Evolutionary conservation across 92 coral and sea anemone genomes (phyloP).

Genomic region (Siderastrea siderea): DNA sequence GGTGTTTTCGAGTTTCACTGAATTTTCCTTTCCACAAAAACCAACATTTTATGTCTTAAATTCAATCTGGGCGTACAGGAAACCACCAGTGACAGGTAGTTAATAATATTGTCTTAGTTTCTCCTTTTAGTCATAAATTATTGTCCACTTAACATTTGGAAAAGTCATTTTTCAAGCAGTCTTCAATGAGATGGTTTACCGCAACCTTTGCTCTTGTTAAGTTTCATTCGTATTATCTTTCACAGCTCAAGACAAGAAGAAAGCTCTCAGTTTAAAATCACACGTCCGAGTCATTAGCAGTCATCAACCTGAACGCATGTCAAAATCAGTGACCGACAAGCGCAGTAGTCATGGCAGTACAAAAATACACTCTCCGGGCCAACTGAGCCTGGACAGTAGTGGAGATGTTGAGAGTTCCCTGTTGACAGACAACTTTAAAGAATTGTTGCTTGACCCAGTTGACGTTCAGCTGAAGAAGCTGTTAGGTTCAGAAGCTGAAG

Average conservation of each 20-base stretch:
- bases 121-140: too few relatives aligned
- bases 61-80: too few relatives aligned
- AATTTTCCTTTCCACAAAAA: too few relatives aligned
- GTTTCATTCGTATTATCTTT: not conserved
- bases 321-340: conserved; percentile 18
- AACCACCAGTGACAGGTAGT: too few relatives aligned
- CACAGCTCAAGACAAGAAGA: conserved; percentile 75
- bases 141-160: too few relatives aligned
- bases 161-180: too few relatives aligned
- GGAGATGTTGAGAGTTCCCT: conserved; percentile 55
- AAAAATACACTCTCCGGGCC: conserved; percentile 6
- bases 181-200: too few relatives aligned
- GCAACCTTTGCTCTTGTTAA: not conserved
- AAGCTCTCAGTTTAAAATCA: conserved; percentile 68
- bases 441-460: conserved; percentile 80
- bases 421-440: conserved; percentile 83
- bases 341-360: conserved; percentile 14
- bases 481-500: conserved; percentile 79
- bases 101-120: too few relatives aligned
- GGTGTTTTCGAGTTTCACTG: too few relatives aligned
- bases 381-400: conserved; percentile 37
- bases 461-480: conserved; percentile 83
- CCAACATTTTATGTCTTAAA: too few relatives aligned
- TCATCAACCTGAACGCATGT: conserved; percentile 70
- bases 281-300: conserved; percentile 79